Percentiles rank a stretch among this genome's conserved stretches.
These are phyloP conservation scores for Bradypus variegatus DNA, from an alignment of 2,797 vertebrate species.

Conservation along the genomic window DNA sequence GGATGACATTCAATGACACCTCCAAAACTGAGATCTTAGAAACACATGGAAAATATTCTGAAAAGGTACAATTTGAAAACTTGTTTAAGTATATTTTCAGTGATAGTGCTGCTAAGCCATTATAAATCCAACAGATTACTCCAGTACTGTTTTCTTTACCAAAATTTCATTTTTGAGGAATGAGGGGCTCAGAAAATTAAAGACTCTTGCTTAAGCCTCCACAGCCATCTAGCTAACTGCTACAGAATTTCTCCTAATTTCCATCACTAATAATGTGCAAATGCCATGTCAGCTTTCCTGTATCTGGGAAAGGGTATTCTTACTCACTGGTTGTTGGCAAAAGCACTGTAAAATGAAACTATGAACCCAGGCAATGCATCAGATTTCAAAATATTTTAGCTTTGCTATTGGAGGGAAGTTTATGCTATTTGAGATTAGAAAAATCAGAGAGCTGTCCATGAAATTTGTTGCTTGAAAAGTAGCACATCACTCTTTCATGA, in stretches of 20 bases:
- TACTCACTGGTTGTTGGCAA: background rate
- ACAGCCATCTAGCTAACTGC: accelerated
- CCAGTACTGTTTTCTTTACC: background rate
- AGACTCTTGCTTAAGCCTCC: background rate
- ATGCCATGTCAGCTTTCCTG: background rate
- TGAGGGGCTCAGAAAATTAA: background rate
- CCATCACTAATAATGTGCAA: background rate
- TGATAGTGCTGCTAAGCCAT: background rate
- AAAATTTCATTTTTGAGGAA: background rate
- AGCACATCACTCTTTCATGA: background rate
- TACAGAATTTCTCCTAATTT: background rate
- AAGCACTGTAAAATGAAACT: background rate
- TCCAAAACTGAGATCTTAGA: background rate
- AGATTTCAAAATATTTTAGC: background rate
- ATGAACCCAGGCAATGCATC: background rate
- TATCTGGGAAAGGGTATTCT: background rate
- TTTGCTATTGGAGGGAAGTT: background rate
- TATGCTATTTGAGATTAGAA: background rate
- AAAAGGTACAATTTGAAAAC: background rate
- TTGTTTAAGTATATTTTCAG: background rate
- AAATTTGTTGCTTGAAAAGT: background rate
- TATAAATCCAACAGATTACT: background rate
- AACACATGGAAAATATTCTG: background rate
- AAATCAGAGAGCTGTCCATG: background rate
- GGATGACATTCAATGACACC: accelerated